Base-by-base conservation (phyloP, 37 sponge, comb jelly and placozoan genomes). In the Tethya wilhelma region DNA sequence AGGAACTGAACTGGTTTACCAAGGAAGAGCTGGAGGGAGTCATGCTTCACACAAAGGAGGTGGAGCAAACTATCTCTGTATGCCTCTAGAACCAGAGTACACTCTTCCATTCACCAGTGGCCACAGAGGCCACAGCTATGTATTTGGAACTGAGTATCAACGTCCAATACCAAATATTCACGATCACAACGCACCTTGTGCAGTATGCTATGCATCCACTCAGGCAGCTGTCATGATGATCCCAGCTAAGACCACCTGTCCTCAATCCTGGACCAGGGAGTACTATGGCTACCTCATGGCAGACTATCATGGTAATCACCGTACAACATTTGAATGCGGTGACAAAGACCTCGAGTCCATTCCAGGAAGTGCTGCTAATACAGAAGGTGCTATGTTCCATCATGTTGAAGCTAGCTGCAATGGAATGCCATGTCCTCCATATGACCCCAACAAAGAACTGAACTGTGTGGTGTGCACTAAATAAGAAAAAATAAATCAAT, bases 381-480 rank as follows among this genome's bases (percentile, higher is more conserved):
- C 72, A 22, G 23, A 78, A 38, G 79, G 79, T 56, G 79, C 56
- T 63, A 49, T 78, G 20, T 86, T 86, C 42, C 65, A 79, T 31
- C 65, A 71, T 60, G 64, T 44, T 46, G 79, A 78, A 44, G 73
- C 73, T 23, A 68, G 38, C 55, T 84, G 85, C 38, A 43, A 55
- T 64, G 77, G 68, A 28, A 42, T 84, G 4, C 77, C 77, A 28
- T 84, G 85, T 67, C 77, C 77, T 22, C 85, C 85, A 33, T 84
- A 84, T 56, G 59, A 75, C 39, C 11, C 30, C 34, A 34, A 40
- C 4, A 65, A 84, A 64, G 84, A 73, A 46, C 75, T 83, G 1
- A 70, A 73, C 11, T 83, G 85, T 84, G 85, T 56, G 12, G 77
- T 84, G 60, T 84, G 85, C 39, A 84, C 85, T 60, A 84, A 75